A percentile compares a stretch with the other conserved stretches of the same genome.
Evolutionary conservation across 2,113 vertebrate genomes (phyloP).

Genomic region (Sinocyclocheilus anophthalmus): DNA sequence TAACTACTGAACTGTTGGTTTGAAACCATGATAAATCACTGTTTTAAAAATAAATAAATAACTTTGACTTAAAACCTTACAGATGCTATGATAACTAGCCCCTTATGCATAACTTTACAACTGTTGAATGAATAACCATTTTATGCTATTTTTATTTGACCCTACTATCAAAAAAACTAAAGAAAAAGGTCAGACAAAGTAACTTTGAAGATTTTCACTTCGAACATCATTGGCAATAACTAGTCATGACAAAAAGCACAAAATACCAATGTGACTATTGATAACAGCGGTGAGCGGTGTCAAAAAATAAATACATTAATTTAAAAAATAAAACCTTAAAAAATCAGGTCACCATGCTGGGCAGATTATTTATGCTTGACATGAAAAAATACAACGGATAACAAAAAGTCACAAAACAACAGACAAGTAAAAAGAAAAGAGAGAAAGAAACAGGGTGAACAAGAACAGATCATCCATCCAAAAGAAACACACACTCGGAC

Average conservation of each 20-base stretch:
- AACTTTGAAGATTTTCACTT: not conserved
- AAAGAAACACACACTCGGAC: constrained; percentile 19
- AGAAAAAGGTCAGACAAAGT: not conserved
- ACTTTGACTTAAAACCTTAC: not conserved
- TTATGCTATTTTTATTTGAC: not conserved
- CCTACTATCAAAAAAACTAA: not conserved
- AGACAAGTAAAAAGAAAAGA: constrained; percentile 10
- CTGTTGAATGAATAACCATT: not conserved
- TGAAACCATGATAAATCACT: not conserved
- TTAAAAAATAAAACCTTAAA: not conserved
- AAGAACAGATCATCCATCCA: constrained; percentile 26
- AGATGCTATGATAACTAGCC: not conserved
- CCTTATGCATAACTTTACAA: not conserved
- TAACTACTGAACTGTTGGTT: not conserved
- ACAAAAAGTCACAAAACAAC: constrained; percentile 35
- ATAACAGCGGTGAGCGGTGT: constrained; percentile 15
- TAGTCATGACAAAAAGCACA: not conserved
- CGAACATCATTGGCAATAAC: constrained; percentile 4
- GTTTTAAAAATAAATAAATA: not conserved
- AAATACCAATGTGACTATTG: not conserved
- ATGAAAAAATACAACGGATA: constrained; percentile 26
- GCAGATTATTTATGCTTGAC: constrained; percentile 41
- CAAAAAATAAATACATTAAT: not conserved
- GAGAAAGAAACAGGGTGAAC: not conserved
- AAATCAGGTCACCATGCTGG: constrained; percentile 41